Conservation (phyloP, 2,888 invertebrate species). For the Tryphoninae sp. region DNA sequence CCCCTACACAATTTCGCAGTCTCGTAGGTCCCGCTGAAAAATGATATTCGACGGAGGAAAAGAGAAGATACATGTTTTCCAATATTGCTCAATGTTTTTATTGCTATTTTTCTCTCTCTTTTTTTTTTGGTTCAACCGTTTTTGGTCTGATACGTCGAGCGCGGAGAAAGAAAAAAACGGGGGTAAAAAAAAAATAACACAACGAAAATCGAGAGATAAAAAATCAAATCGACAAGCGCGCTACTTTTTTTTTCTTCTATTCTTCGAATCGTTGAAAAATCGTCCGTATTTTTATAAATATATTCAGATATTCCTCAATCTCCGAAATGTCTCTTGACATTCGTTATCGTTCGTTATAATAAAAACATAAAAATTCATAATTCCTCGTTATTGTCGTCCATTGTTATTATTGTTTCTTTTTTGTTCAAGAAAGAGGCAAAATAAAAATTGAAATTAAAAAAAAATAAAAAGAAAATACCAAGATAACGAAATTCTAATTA, state of each 20-base stretch:
- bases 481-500: constrained; percentile 19
- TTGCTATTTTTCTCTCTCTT: neutral
- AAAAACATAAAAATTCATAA: too few relatives aligned
- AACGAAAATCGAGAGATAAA: neutral
- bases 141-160: neutral
- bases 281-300: neutral
- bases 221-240: neutral
- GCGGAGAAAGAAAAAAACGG: neutral
- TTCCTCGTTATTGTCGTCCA: too few relatives aligned
- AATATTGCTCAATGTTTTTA: neutral
- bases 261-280: neutral
- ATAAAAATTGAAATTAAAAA: neutral
- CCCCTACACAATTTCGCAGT: constrained; percentile 6
- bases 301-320: too few relatives aligned
- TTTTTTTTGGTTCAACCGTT: neutral
- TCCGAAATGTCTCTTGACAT: too few relatives aligned
- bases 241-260: neutral
- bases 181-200: too few relatives aligned
- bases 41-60: constrained; percentile 5
- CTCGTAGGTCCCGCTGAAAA: constrained; percentile 24
- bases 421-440: too few relatives aligned
- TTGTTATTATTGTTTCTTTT: too few relatives aligned
- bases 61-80: neutral
- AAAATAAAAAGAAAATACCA: neutral
- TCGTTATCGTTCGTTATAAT: too few relatives aligned